Conservation (phyloP, 1,140 invertebrate species). For the Prorops nasuta region DNA sequence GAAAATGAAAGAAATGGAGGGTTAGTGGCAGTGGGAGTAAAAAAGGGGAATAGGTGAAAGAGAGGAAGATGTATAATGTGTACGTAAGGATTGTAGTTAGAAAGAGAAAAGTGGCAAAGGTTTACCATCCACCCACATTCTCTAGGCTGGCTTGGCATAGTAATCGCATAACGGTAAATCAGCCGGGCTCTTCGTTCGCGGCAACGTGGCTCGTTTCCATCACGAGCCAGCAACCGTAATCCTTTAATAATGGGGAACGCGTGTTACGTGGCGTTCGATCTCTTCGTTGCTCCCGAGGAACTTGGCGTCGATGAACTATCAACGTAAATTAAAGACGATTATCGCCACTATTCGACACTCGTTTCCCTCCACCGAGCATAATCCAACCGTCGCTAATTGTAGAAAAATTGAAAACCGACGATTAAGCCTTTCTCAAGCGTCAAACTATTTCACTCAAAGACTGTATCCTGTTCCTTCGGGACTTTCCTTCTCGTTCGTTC, state of each 20-base stretch:
- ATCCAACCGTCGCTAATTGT: too few species aligned
- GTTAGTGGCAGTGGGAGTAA: background rate
- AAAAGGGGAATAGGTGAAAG: too few species aligned
- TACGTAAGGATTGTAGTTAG: background rate
- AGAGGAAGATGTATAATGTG: background rate
- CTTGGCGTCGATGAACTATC: background rate
- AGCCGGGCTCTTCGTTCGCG: constrained; percentile 32
- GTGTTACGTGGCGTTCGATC: background rate
- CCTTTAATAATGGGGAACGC: background rate
- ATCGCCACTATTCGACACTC: background rate
- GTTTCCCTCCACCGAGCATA: background rate
- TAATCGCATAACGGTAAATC: constrained; percentile 49
- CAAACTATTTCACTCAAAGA: too few species aligned
- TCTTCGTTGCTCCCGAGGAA: background rate
- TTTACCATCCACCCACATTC: constrained; percentile 47
- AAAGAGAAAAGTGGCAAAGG: constrained; percentile 24
- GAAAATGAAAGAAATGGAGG: background rate
- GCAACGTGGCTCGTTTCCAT: constrained; percentile 36
- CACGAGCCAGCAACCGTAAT: constrained; percentile 5
- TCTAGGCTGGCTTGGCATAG: constrained; percentile 40
- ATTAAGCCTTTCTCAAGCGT: too few species aligned
- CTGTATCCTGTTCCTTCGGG: too few species aligned
- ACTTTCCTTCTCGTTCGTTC: too few species aligned
- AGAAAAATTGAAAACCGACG: too few species aligned
- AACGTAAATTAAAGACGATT: background rate